These are phyloP conservation scores for Oceanodroma tethys DNA, from an alignment of 2,113 vertebrate species.

Conservation along the genomic window DNA sequence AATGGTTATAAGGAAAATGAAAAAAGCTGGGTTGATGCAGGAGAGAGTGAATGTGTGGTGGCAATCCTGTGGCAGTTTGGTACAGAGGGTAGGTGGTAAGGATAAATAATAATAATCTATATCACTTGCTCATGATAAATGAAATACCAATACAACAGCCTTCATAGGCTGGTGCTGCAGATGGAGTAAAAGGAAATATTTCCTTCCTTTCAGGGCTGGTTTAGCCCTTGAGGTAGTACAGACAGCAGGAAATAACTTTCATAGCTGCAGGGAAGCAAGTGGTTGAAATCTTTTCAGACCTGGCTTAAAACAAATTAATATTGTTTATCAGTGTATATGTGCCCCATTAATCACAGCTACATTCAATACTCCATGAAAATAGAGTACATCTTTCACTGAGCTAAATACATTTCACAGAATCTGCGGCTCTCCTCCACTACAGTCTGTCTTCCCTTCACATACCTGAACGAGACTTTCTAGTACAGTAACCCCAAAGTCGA, in stretches of 20 bases:
- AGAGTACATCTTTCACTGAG: conserved; percentile 40
- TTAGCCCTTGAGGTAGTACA: conserved; percentile 14
- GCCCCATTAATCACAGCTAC: conserved; percentile 57
- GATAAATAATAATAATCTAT: neutral
- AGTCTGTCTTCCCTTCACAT: neutral
- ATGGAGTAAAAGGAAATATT: neutral
- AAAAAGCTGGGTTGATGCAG: neutral
- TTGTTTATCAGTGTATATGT: conserved; percentile 52
- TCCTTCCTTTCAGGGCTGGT: conserved; percentile 30
- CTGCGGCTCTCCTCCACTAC: neutral
- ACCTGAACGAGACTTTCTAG: neutral
- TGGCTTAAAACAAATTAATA: conserved; percentile 57
- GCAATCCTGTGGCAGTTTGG: neutral
- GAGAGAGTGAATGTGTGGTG: neutral
- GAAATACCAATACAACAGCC: neutral
- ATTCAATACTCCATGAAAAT: conserved; percentile 34
- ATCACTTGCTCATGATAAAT: conserved; percentile 17
- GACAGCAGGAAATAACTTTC: conserved; percentile 51
- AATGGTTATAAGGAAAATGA: neutral
- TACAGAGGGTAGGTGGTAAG: neutral
- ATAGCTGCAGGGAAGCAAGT: conserved; percentile 26
- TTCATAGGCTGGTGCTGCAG: neutral
- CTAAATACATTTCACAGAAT: conserved; percentile 1
- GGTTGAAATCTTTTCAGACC: conserved; percentile 49
- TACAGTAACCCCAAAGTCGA: neutral